Percentiles rank a stretch among this genome's conserved stretches.
Evolutionary conservation across 1,140 invertebrate species (phyloP).

Genomic region (Hermetia illucens): DNA sequence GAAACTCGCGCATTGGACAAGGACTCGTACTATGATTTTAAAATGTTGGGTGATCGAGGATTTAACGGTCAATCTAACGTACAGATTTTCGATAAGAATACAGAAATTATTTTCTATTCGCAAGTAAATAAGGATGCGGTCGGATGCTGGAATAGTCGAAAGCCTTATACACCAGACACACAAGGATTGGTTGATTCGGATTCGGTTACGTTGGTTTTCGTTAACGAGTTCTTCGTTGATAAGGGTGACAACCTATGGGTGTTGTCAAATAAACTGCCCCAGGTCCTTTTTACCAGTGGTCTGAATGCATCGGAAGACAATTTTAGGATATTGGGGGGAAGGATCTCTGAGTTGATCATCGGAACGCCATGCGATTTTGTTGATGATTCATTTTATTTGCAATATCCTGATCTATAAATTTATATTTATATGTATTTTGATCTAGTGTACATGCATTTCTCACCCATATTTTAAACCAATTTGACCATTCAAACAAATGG

Average conservation of each 20-base stretch:
- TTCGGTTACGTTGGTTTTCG: slow-evolving; percentile 46
- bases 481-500: no score
- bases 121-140: slow-evolving; percentile 43
- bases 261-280: slow-evolving; percentile 52
- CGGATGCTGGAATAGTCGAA: slow-evolving; percentile 57
- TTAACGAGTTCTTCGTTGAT: slow-evolving; percentile 50
- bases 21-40: slow-evolving; percentile 50
- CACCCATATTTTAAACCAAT: no score
- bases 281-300: no score
- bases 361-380: no score
- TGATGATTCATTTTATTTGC: no score
- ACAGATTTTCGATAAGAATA: slow-evolving; percentile 52
- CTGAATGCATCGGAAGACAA: no score
- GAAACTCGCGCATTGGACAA: slow-evolving; percentile 39
- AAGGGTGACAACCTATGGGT: slow-evolving; percentile 43
- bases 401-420: no score
- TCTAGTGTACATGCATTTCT: no score
- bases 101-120: slow-evolving; percentile 58
- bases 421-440: no score
- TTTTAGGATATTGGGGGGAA: no score
- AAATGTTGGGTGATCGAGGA: slow-evolving; percentile 52
- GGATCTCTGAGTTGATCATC: no score
- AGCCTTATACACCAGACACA: slow-evolving; percentile 45
- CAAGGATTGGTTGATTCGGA: slow-evolving; percentile 49
- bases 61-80: slow-evolving; percentile 55